Conservation (phyloP, 2,797 vertebrate species). For the Clamator glandarius region DNA sequence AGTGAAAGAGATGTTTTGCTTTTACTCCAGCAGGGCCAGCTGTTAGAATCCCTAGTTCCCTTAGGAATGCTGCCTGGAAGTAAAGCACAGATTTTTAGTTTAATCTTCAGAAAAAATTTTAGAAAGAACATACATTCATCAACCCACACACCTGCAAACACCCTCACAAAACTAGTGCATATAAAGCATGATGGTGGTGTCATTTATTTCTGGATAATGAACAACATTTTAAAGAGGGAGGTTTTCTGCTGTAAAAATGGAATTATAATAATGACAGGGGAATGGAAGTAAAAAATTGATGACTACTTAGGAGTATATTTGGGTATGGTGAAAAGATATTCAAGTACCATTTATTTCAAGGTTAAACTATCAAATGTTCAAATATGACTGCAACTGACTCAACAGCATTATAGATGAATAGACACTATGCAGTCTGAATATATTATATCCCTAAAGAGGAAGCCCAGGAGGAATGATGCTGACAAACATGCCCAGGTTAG, state of each 20-base stretch:
- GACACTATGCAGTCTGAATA: constrained; percentile 28
- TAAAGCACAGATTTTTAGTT: background rate
- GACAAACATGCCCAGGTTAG: constrained; percentile 5
- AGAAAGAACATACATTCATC: background rate
- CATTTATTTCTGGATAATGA: background rate
- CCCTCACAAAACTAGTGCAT: background rate
- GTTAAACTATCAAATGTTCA: constrained; percentile 40
- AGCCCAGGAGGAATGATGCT: background rate
- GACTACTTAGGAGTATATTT: background rate
- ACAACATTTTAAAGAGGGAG: background rate
- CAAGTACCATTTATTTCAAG: constrained; percentile 35
- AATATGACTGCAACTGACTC: constrained; percentile 23
- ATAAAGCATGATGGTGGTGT: background rate
- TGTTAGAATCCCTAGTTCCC: background rate
- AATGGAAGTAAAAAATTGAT: background rate
- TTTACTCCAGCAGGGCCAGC: background rate
- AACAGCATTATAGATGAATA: constrained; percentile 27
- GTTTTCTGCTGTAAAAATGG: constrained; percentile 19
- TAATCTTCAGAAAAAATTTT: background rate
- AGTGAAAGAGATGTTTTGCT: background rate
- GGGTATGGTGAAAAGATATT: constrained; percentile 15
- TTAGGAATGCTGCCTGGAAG: background rate
- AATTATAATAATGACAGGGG: background rate
- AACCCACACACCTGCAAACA: background rate
- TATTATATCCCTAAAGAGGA: background rate